A percentile compares a stretch with the other conserved stretches of the same genome.
phyloP scores from a whole-genome alignment of 1,140 invertebrate genomes.

The Nomia melanderi region DNA sequence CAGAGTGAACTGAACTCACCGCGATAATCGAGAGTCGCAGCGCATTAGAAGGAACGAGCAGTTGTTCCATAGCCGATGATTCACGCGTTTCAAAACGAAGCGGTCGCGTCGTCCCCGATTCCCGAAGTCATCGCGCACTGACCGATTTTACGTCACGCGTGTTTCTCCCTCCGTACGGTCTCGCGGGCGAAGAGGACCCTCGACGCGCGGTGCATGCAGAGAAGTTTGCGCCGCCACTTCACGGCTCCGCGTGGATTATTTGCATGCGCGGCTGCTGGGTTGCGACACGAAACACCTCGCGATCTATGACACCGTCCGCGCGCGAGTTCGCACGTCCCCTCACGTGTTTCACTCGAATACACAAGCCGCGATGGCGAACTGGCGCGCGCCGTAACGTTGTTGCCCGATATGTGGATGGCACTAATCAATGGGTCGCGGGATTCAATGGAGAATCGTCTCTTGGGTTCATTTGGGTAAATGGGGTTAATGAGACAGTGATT shows the following conservation, averaged over 20 bases:
- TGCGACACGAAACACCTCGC: background rate
- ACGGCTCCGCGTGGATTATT: background rate
- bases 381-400: no score
- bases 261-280: background rate
- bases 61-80: no score
- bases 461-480: no score
- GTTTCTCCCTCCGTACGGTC: background rate
- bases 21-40: no score
- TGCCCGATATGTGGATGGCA: no score
- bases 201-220: background rate
- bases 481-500: no score
- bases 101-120: no score
- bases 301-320: background rate
- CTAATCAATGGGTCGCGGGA: no score
- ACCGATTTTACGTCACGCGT: background rate
- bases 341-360: constrained; percentile 6
- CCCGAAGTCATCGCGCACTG: background rate
- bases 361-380: background rate
- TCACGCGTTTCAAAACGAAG: no score
- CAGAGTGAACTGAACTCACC: no score
- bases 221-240: background rate
- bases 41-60: no score
- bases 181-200: background rate
- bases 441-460: no score
- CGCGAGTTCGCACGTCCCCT: background rate